Percentiles rank a stretch among this genome's conserved stretches.
phyloP scores from a whole-genome alignment of 1,140 invertebrate genomes.

The Neuroterus valhalla region DNA sequence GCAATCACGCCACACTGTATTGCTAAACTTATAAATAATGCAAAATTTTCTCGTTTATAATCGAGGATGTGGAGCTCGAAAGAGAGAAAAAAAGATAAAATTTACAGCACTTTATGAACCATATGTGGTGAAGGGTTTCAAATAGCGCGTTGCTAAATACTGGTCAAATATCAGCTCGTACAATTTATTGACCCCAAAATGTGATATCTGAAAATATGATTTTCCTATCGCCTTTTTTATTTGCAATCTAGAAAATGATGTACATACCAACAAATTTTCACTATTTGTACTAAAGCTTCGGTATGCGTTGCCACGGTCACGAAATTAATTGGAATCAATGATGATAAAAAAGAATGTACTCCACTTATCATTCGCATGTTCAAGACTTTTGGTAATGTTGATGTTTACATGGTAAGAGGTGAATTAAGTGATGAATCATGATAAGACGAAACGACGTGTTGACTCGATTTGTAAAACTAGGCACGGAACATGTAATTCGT shows the following conservation, averaged over 20 bases:
- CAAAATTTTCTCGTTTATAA: conserved; percentile 26
- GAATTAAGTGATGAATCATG: conserved; percentile 27
- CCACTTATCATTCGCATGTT: background rate
- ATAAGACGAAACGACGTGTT: conserved; percentile 4
- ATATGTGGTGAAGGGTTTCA: background rate
- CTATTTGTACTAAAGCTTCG: too few relatives aligned
- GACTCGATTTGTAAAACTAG: background rate
- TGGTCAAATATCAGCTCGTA: conserved; percentile 2
- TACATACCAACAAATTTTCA: too few relatives aligned
- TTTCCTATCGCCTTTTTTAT: background rate
- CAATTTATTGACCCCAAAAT: conserved; percentile 5
- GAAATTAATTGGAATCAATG: background rate
- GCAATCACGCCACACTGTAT: background rate
- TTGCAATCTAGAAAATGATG: background rate
- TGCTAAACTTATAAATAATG: conserved; percentile 21
- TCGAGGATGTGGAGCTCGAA: conserved; percentile 17
- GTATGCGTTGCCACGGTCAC: too few relatives aligned
- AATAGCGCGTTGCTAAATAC: background rate
- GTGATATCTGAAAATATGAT: conserved; percentile 3
- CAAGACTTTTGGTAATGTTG: background rate
- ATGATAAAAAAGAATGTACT: background rate
- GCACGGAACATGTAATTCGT: conserved; percentile 24
- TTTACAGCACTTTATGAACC: conserved; percentile 6
- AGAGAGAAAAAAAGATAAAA: conserved; percentile 3
- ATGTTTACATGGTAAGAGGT: background rate